phyloP scores from a whole-genome alignment of 2,888 invertebrate species.

The Trichopria drosophilae region DNA sequence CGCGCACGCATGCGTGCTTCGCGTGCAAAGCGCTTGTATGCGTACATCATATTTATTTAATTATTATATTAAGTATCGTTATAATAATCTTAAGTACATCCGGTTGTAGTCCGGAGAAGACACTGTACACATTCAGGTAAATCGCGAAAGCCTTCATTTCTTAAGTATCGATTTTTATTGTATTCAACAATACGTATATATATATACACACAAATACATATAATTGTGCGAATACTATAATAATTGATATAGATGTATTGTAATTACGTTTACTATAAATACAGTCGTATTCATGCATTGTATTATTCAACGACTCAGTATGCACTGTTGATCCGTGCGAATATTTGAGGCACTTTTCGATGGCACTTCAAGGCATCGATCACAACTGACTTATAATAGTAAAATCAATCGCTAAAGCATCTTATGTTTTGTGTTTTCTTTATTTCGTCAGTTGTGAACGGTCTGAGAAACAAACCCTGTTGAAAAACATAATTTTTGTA shows the following conservation, averaged over 20 bases:
- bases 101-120: too few relatives aligned
- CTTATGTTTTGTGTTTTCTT: too few relatives aligned
- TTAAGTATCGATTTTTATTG: conserved; percentile 23
- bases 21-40: conserved; percentile 31
- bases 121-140: too few relatives aligned
- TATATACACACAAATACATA: conserved; percentile 9
- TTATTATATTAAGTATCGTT: conserved; percentile 33
- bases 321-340: not conserved
- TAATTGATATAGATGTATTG: conserved; percentile 2
- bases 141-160: too few relatives aligned
- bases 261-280: conserved; percentile 6
- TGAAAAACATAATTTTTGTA: too few relatives aligned
- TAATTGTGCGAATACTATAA: conserved; percentile 21
- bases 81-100: too few relatives aligned
- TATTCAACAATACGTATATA: conserved; percentile 22
- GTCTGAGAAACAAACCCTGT: too few relatives aligned
- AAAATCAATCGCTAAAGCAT: too few relatives aligned
- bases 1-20: conserved; percentile 40
- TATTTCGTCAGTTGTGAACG: too few relatives aligned
- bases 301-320: conserved; percentile 18
- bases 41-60: conserved; percentile 38
- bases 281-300: conserved; percentile 11
- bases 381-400: too few relatives aligned
- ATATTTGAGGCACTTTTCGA: too few relatives aligned
- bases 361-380: too few relatives aligned